phyloP scores from a whole-genome alignment of 2,888 invertebrate species.

The Synanthedon formicaeformis region DNA sequence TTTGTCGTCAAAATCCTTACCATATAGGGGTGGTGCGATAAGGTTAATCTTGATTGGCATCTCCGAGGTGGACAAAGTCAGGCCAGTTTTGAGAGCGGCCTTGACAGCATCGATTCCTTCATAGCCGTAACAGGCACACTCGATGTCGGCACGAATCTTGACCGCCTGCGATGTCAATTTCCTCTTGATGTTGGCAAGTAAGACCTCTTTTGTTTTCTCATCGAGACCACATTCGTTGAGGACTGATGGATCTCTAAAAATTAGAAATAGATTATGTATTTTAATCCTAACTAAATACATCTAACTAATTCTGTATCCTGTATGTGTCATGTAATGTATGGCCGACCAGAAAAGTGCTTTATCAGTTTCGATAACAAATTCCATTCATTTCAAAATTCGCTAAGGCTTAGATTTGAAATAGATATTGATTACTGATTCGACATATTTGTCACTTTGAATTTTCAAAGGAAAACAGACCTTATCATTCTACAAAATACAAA shows the following conservation, averaged over 20 bases:
- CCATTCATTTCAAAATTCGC: too few relatives aligned
- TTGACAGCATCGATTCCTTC: conserved; percentile 99
- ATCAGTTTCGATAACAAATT: too few relatives aligned
- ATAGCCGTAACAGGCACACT: conserved; percentile 75
- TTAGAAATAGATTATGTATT: too few relatives aligned
- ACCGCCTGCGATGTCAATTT: conserved; percentile 91
- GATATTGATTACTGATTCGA: too few relatives aligned
- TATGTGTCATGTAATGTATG: too few relatives aligned
- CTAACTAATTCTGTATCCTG: too few relatives aligned
- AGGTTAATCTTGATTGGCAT: conserved; percentile 98
- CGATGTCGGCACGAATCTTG: conserved; percentile 58
- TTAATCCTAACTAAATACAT: too few relatives aligned
- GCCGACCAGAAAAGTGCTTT: too few relatives aligned
- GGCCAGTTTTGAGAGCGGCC: conserved; percentile 88
- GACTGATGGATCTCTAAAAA: conserved; percentile 89
- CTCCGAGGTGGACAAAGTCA: conserved; percentile 90
- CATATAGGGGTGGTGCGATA: conserved; percentile 97
- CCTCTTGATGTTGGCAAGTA: conserved; percentile 93
- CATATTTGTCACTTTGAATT: too few relatives aligned
- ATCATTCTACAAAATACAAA: too few relatives aligned
- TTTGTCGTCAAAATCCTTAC: conserved; percentile 48
- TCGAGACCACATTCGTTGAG: conserved; percentile 96
- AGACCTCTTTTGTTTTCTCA: conserved; percentile 89
- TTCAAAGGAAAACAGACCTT: too few relatives aligned
- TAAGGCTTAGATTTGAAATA: too few relatives aligned